Conservation (phyloP, 2,113 vertebrate genomes). For the Prolemur simus region DNA sequence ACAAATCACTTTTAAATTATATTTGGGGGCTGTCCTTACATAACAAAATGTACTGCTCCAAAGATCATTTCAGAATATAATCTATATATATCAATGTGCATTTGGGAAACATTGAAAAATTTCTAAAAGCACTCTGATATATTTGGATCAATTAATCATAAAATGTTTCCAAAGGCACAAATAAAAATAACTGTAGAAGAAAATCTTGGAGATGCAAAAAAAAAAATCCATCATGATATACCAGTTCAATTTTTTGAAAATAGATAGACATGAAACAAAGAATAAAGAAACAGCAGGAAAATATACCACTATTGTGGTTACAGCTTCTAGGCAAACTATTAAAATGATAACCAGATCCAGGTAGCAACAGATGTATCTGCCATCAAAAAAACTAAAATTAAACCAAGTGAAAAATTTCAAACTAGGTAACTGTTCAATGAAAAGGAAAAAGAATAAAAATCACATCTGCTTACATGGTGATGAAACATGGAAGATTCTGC, state of each 20-base stretch:
- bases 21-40: neutral
- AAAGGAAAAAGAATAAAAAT: slow-evolving; percentile 69
- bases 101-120: slow-evolving; percentile 1
- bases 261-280: neutral
- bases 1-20: neutral
- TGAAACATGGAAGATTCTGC: neutral
- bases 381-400: slow-evolving; percentile 43
- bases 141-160: neutral
- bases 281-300: slow-evolving; percentile 40
- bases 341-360: slow-evolving; percentile 63
- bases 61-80: neutral
- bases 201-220: neutral
- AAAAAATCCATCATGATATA: neutral
- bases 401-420: slow-evolving; percentile 63
- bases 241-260: slow-evolving; percentile 20
- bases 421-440: slow-evolving; percentile 52
- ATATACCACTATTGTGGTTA: neutral
- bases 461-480: slow-evolving; percentile 55
- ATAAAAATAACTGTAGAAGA: neutral
- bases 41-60: neutral
- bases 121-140: neutral
- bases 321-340: slow-evolving; percentile 37
- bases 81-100: neutral
- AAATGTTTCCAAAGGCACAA: neutral
- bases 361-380: slow-evolving; percentile 49